Conservation (phyloP, 53 echinoderm and acorn worm species). For the Echinarachnius parma region DNA sequence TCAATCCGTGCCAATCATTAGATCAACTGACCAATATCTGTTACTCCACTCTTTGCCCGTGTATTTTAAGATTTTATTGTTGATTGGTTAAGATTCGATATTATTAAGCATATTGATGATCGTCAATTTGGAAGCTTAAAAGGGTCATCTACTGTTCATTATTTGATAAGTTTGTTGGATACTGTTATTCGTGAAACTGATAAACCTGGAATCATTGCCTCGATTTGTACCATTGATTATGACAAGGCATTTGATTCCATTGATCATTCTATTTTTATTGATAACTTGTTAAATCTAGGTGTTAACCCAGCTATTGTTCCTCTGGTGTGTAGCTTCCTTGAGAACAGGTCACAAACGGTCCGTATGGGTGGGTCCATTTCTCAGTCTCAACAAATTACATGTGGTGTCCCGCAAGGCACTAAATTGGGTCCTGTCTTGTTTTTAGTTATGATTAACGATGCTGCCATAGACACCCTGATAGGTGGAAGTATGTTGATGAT, state of each 20-base stretch:
- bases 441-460: no score
- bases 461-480: no score
- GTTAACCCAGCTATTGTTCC: no score
- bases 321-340: no score
- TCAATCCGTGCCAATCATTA: not conserved
- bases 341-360: no score
- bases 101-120: not conserved
- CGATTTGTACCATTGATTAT: not conserved
- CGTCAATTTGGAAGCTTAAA: constrained; percentile 2
- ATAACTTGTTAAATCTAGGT: no score
- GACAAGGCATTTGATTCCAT: not conserved
- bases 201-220: constrained; percentile 7
- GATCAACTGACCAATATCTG: constrained; percentile 7
- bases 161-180: not conserved
- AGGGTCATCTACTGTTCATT: not conserved
- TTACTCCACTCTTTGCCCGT: constrained; percentile 3
- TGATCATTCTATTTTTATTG: no score
- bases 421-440: no score
- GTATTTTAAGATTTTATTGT: not conserved
- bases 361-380: no score
- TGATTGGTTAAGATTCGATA: not conserved
- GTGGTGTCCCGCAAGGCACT: no score
- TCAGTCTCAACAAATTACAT: no score
- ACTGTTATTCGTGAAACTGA: constrained; percentile 3
- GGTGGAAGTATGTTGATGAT: no score